Percentiles rank a stretch among this genome's conserved stretches.
phyloP scores from a whole-genome alignment of 2,888 invertebrate species.

The Drosophila atripex region DNA sequence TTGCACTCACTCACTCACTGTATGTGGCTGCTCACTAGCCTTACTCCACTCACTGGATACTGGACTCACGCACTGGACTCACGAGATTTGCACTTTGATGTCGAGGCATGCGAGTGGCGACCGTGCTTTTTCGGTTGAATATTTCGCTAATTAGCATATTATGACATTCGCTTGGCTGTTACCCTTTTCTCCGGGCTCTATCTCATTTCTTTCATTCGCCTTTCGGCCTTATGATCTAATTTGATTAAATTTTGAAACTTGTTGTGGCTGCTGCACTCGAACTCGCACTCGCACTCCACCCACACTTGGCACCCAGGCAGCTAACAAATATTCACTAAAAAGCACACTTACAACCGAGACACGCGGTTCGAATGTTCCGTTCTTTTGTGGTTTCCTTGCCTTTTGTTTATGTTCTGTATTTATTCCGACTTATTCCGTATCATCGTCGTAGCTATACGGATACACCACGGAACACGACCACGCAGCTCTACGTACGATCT shows the following conservation, averaged over 20 bases:
- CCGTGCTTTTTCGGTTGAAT: not conserved
- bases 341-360: slow-evolving; percentile 3
- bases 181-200: slow-evolving; percentile 30
- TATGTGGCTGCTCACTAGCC: slow-evolving; percentile 13
- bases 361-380: slow-evolving; percentile 30
- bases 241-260: slow-evolving; percentile 71
- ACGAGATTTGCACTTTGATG: slow-evolving; percentile 60
- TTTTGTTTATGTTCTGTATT: slow-evolving; percentile 50
- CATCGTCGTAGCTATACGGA: slow-evolving; percentile 17
- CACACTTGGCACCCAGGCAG: no score
- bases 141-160: slow-evolving; percentile 65
- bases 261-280: slow-evolving; percentile 58
- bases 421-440: slow-evolving; percentile 29
- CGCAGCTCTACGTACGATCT: slow-evolving; percentile 73
- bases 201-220: not conserved
- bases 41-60: no score
- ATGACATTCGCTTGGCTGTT: slow-evolving; percentile 56
- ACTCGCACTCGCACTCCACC: slow-evolving; percentile 54
- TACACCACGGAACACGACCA: slow-evolving; percentile 56
- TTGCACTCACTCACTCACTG: slow-evolving; percentile 17
- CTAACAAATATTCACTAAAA: slow-evolving; percentile 20
- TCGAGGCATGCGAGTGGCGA: not conserved
- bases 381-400: slow-evolving; percentile 48
- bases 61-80: no score
- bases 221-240: slow-evolving; percentile 62